Percentiles rank a stretch among this genome's conserved stretches.
phyloP scores from a whole-genome alignment of 2,113 vertebrate genomes.

The Chiloscyllium plagiosum region DNA sequence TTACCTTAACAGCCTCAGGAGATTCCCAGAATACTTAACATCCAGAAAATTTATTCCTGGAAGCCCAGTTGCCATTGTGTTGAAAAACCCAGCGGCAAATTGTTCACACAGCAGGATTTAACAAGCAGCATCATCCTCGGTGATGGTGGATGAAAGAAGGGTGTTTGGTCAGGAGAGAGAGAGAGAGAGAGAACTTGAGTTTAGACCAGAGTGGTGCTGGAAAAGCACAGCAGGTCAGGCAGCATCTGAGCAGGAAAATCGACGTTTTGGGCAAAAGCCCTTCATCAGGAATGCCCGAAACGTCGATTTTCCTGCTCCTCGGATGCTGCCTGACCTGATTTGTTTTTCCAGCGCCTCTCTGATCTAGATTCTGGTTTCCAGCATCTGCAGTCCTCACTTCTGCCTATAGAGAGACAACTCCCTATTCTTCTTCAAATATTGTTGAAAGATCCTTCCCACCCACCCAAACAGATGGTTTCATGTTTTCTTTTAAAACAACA shows the following conservation, averaged over 20 bases:
- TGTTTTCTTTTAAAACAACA: background rate
- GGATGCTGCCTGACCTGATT: too few species aligned
- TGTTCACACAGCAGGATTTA: background rate
- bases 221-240: too few species aligned
- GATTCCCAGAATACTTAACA: background rate
- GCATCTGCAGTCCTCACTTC: too few species aligned
- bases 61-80: background rate
- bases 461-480: background rate
- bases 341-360: too few species aligned
- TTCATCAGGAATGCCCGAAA: too few species aligned
- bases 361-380: too few species aligned
- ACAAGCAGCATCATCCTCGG: background rate
- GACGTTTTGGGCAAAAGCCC: too few species aligned
- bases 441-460: background rate
- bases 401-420: background rate
- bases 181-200: background rate
- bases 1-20: background rate
- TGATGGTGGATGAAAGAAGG: background rate
- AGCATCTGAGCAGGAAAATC: too few species aligned
- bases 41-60: background rate
- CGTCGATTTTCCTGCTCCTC: too few species aligned
- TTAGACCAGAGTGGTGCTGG: too few species aligned
- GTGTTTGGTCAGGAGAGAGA: background rate
- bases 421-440: background rate
- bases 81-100: background rate